phyloP scores from a whole-genome alignment of 2,113 vertebrate species.

The Centropristis striata region DNA sequence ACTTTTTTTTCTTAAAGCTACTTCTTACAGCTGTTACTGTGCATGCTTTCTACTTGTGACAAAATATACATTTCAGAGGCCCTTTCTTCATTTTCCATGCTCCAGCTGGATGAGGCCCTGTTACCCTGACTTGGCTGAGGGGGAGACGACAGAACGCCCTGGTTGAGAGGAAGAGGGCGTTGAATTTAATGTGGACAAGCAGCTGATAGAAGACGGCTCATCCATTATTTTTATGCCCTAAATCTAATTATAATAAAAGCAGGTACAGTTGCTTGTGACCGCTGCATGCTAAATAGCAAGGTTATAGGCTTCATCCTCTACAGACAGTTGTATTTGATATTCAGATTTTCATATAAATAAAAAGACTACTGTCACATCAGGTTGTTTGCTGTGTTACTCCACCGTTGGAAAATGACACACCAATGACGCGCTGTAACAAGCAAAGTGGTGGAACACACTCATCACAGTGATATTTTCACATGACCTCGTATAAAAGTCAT shows the following conservation, averaged over 20 bases:
- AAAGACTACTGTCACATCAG: not conserved
- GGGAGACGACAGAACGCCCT: constrained; percentile 1
- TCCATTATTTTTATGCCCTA: constrained; percentile 63
- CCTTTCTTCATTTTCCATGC: not conserved
- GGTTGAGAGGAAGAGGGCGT: constrained; percentile 7
- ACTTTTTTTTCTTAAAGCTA: not conserved
- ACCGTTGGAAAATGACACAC: constrained; percentile 18
- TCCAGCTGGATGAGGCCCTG: constrained; percentile 10
- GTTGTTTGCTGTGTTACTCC: not conserved
- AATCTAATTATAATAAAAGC: constrained; percentile 70
- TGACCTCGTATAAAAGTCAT: constrained; percentile 9
- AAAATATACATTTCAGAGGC: too few species aligned
- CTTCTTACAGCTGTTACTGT: not conserved
- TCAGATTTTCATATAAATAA: not conserved
- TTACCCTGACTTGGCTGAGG: not conserved
- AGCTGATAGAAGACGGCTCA: constrained; percentile 60
- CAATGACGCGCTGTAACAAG: not conserved
- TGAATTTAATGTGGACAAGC: constrained; percentile 62
- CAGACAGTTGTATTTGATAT: constrained; percentile 12
- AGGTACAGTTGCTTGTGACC: constrained; percentile 58
- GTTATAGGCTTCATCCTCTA: not conserved
- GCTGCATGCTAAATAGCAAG: constrained; percentile 7
- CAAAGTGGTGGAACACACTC: constrained; percentile 13
- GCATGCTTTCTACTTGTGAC: not conserved
- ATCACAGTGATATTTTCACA: constrained; percentile 35